Conservation (phyloP, 2,113 vertebrate genomes). For the Neolamprologus kungweensis region DNA sequence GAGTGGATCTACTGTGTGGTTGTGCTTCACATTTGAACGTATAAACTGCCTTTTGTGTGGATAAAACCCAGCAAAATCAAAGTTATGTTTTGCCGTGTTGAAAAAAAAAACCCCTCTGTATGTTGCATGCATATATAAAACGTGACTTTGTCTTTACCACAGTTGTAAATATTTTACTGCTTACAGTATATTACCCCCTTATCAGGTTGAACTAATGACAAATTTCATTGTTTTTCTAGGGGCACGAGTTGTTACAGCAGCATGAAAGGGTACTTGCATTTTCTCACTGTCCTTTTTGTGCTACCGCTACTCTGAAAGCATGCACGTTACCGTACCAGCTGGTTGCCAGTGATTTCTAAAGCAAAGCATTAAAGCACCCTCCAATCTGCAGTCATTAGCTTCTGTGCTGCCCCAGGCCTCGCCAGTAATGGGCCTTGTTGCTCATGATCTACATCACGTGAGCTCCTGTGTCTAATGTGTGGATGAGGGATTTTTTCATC, state of each 20-base stretch:
- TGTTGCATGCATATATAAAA: background rate
- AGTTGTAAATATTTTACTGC: background rate
- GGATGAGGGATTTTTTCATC: conserved; percentile 38
- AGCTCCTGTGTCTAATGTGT: conserved; percentile 54
- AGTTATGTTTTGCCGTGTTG: background rate
- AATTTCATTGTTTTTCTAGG: background rate
- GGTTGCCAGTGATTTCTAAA: conserved; percentile 44
- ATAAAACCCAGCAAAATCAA: background rate
- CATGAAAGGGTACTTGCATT: conserved; percentile 16
- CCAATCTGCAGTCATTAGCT: conserved; percentile 59
- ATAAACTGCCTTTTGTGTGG: background rate
- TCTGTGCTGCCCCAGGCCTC: conserved; percentile 31
- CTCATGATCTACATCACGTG: conserved; percentile 53
- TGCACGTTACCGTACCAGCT: conserved; percentile 39
- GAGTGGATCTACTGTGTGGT: background rate
- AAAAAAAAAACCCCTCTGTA: fast-evolving
- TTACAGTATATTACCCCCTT: background rate
- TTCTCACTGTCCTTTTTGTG: conserved; percentile 42
- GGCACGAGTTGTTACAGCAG: conserved; percentile 1
- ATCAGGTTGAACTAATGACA: background rate
- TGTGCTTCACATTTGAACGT: background rate
- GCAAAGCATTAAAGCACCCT: conserved; percentile 52
- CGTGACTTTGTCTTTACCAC: background rate
- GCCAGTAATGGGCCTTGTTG: conserved; percentile 57
- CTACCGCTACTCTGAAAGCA: background rate